Evolutionary conservation across 2,888 invertebrate genomes (phyloP), one percentile per base, ranked within the genome.

Genomic region (Tipula vernalis): DNA sequence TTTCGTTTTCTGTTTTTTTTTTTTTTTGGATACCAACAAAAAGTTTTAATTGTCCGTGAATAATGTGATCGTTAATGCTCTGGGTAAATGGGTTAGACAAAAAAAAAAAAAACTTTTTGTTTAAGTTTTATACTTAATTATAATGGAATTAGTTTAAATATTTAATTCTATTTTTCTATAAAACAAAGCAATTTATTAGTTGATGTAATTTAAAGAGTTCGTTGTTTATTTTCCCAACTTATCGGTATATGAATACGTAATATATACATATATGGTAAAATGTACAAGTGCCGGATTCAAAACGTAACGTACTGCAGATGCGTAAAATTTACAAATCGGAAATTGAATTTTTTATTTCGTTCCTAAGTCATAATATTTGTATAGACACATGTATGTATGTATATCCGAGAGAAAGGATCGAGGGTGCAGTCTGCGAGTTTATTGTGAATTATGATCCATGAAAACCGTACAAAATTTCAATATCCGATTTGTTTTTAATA

Each of bases 41-140:
- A 71, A 71, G 71, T 71, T 71, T 71, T 71, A 71, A 71, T 71
- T 71, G 71, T 71, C 71, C 71, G 71, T 71, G 71, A 71, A 71
- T 71, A 71, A 71, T 71, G 71, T 71, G 71, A 71, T 71, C 71
- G 71, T 71, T 71, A 71, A 71, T 71, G 71, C 71, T 71, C 28
- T 71, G 71, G 71, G 71, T 71, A 71, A 71, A 71, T 71, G 71
- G 71, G 71, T 71, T 71, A 71, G 12, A 57, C 15, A 57, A 57
- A 57, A 57, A 57, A 57, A 57, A 57, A 57, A 57, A 57, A 71
- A 71, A 71, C 10, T 71, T 71, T 71, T 71, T 71, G 71, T 71
- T 71, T 71, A 71, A 71, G 28, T 71, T 71, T 71, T 71, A 71
- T 71, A 71, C 71, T 71, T 71, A 71, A 71, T 71, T 71, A 71